Evolutionary conservation across 2,797 vertebrate species (phyloP).

Genomic region (Oophaga sylvatica): DNA sequence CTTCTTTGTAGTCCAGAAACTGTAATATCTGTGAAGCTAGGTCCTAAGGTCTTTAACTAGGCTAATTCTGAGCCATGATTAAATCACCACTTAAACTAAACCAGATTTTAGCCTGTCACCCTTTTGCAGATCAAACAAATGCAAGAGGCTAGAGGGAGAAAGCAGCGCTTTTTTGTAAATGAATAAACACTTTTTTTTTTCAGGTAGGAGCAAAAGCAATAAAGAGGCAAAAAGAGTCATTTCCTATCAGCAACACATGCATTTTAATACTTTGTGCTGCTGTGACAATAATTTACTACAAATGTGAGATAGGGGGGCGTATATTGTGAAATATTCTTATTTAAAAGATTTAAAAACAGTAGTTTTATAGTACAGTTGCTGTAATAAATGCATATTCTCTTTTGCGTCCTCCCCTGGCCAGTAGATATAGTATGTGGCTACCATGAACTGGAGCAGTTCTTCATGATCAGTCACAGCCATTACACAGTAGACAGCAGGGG

Average conservation of each 20-base stretch:
- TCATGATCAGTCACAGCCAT: too few relatives aligned
- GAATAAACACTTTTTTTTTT: conserved; percentile 50
- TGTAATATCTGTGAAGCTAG: conserved; percentile 56
- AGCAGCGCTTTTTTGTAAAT: conserved; percentile 50
- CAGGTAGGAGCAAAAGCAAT: conserved; percentile 33
- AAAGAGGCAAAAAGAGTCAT: conserved; percentile 34
- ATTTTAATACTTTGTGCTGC: conserved; percentile 7
- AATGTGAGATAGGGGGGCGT: neutral
- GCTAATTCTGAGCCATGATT: conserved; percentile 60
- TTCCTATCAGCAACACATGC: conserved; percentile 31
- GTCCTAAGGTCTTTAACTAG: conserved; percentile 48
- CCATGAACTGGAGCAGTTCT: too few relatives aligned
- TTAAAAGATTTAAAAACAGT: neutral
- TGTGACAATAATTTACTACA: conserved; percentile 1
- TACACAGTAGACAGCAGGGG: too few relatives aligned
- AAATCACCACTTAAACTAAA: conserved; percentile 62
- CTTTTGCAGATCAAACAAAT: conserved; percentile 60
- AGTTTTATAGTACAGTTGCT: too few relatives aligned
- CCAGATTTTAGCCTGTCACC: conserved; percentile 61
- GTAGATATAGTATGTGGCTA: too few relatives aligned
- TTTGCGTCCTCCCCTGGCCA: too few relatives aligned
- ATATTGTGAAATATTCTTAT: neutral
- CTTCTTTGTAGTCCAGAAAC: conserved; percentile 55
- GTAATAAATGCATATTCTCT: too few relatives aligned
- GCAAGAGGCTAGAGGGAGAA: conserved; percentile 56